Base-by-base conservation (phyloP, 2,113 vertebrate genomes). In the Petaurus breviceps region DNA sequence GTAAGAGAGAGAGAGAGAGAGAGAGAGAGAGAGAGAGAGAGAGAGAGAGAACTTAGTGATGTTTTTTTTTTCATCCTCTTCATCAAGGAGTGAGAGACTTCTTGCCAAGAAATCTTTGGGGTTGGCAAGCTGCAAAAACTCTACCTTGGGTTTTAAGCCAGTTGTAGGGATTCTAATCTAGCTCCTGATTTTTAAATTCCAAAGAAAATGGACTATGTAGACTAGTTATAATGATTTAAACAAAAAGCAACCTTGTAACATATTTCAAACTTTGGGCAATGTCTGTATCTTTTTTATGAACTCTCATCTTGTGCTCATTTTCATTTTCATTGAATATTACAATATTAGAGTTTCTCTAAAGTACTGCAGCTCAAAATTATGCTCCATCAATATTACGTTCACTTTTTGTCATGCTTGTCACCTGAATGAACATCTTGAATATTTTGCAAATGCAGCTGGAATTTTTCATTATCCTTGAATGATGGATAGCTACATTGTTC, bases 391-490 rank as follows among this genome's bases (percentile, higher is more conserved):
- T 84, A 84, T 84, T 84, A 84, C 16, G 7, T 84, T 84, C 43
- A 43, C 7, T 84, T 84, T 84, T 84, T 43, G n/a, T 84, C 68
- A 8, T 84, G 68, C 68, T n/a, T 84, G 68, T 84, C 68, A 84
- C 68, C 68, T 84, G 68, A 84, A 84, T 84, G 68, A 84, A 84
- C n/a, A 84, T 84, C 68, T 84, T 43, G 68, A 84, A 84, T 84
- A 84, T 84, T 84, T 84, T 43, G n/a, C 68, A 84, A 84, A 43
- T 84, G 68, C n/a, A 84, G 19, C 37, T 91, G 90, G 94, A 97
- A 95, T 96, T 77, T 95, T 96, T 94, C 93, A 96, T 94, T 92
- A 91, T 68, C 52, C 92, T 49, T 92, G 14, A 8, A 2, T 43
- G 94, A 51, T 51, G 31, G 92, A 26, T 68, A 54, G 43, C 51